Conservation (phyloP, 2,113 vertebrate genomes). For the Psophia crepitans region DNA sequence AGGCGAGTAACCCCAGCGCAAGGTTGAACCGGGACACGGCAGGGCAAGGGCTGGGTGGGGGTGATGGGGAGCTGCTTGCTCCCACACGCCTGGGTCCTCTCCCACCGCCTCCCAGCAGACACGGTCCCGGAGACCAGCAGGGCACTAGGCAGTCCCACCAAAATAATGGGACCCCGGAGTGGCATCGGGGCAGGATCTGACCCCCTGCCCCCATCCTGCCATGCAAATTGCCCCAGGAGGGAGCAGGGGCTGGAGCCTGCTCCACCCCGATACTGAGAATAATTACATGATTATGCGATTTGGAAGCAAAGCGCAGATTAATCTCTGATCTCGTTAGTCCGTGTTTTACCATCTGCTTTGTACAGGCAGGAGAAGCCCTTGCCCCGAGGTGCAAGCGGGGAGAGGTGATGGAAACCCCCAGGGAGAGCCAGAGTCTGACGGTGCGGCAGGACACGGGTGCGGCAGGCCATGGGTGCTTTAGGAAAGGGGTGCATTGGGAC, state of each 20-base stretch:
- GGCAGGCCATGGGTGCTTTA: not conserved
- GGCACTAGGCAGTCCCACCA: not conserved
- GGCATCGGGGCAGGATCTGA: not conserved
- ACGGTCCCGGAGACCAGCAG: fast-evolving
- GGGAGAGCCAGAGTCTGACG: not conserved
- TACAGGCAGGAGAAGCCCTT: not conserved
- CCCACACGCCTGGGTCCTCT: fast-evolving
- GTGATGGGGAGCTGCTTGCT: not conserved
- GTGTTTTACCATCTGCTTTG: conserved; percentile 47
- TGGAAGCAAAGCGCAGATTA: conserved; percentile 49
- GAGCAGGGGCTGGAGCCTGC: not conserved
- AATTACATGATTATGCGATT: conserved; percentile 30
- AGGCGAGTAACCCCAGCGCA: fast-evolving
- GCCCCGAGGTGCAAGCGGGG: fast-evolving
- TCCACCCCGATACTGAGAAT: not conserved
- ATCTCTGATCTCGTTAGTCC: conserved; percentile 54
- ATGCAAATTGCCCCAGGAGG: not conserved
- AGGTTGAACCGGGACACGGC: fast-evolving
- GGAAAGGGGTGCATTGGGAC: fast-evolving
- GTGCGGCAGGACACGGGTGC: not conserved
- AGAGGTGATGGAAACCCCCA: not conserved
- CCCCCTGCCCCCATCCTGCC: not conserved
- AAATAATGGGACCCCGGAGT: fast-evolving
- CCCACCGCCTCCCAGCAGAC: not conserved
- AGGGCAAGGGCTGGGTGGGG: no score